Percentiles rank a stretch among this genome's conserved stretches.
These are phyloP conservation scores for Cyclophora punctaria DNA, from an alignment of 2,888 invertebrate genomes.

Conservation along the genomic window DNA sequence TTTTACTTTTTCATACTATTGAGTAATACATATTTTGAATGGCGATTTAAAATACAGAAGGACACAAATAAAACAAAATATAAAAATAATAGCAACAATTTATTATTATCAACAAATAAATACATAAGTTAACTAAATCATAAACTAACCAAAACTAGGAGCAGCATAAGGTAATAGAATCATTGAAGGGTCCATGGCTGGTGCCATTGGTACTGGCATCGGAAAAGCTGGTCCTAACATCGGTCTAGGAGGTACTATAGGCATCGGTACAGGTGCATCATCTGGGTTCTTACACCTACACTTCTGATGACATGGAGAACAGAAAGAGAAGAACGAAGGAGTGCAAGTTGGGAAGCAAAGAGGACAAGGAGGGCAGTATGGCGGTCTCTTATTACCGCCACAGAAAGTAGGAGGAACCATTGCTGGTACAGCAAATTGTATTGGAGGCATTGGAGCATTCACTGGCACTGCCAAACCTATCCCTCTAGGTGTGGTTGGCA, in stretches of 20 bases:
- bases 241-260: conserved; percentile 22
- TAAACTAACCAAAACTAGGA: neutral
- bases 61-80: neutral
- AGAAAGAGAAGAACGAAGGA: conserved; percentile 56
- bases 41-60: no score
- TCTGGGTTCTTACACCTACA: conserved; percentile 42
- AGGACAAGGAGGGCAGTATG: conserved; percentile 49
- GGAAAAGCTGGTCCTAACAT: conserved; percentile 6
- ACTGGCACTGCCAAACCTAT: conserved; percentile 3
- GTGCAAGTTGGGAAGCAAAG: conserved; percentile 48
- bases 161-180: neutral
- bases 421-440: neutral
- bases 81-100: neutral
- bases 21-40: no score
- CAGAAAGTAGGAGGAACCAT: neutral
- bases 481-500: conserved; percentile 1
- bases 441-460: neutral
- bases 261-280: conserved; percentile 30
- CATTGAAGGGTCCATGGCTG: neutral
- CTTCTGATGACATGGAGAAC: conserved; percentile 52
- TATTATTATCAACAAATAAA: neutral
- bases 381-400: neutral
- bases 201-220: conserved; percentile 3
- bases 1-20: no score
- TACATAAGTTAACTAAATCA: no score